Evolutionary conservation across 2,888 invertebrate species (phyloP).

Genomic region (Proisotoma minuta): DNA sequence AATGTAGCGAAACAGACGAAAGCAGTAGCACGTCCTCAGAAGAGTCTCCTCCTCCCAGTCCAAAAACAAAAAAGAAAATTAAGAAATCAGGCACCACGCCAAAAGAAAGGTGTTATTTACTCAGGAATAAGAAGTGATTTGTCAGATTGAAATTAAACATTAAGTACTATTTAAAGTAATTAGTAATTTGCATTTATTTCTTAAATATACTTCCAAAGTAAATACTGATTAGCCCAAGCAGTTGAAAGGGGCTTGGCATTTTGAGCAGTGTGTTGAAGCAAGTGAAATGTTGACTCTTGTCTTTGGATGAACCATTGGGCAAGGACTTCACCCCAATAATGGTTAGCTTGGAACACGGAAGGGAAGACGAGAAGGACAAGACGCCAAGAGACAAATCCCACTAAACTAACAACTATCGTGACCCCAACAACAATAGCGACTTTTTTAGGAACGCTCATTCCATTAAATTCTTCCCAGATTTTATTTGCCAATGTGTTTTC

Average conservation of each 20-base stretch:
- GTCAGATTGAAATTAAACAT: no score
- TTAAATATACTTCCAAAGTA: conserved; percentile 39
- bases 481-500: conserved; percentile 24
- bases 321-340: conserved; percentile 31
- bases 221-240: conserved; percentile 41
- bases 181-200: no score
- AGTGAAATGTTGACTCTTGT: conserved; percentile 32
- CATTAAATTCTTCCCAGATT: conserved; percentile 36
- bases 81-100: no score
- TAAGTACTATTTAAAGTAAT: no score
- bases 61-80: no score
- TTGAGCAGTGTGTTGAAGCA: conserved; percentile 27
- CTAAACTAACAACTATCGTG: conserved; percentile 16
- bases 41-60: no score
- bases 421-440: conserved; percentile 30
- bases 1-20: no score
- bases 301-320: conserved; percentile 33
- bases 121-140: no score
- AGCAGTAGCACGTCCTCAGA: no score
- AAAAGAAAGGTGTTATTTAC: no score
- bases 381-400: conserved; percentile 26
- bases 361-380: conserved; percentile 20
- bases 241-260: conserved; percentile 33
- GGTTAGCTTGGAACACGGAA: conserved; percentile 17
- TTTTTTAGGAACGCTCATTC: conserved; percentile 30